A percentile compares a stretch with the other conserved stretches of the same genome.
Evolutionary conservation across 2,113 vertebrate species (phyloP).

Genomic region (Pomatostomus ruficeps): DNA sequence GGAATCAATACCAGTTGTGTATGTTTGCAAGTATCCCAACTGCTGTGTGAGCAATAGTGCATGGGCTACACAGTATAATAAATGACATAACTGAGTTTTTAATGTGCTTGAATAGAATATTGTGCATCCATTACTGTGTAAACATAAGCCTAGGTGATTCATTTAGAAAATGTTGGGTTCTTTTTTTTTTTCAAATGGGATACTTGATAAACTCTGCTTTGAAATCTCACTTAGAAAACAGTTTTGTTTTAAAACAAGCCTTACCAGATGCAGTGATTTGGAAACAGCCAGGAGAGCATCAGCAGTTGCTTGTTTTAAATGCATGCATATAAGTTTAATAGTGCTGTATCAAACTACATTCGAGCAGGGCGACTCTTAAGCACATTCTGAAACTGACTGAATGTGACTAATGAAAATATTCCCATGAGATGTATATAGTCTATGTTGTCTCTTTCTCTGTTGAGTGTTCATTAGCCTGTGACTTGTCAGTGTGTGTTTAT

Average conservation of each 20-base stretch:
- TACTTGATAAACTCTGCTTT: background rate
- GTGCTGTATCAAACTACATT: background rate
- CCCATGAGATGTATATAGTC: background rate
- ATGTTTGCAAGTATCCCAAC: background rate
- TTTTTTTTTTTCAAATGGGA: background rate
- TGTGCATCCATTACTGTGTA: background rate
- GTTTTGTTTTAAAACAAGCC: background rate
- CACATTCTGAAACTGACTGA: background rate
- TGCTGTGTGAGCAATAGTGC: background rate
- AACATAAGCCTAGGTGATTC: background rate
- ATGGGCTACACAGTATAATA: background rate
- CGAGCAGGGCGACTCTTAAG: background rate
- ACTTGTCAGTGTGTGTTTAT: background rate
- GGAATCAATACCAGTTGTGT: background rate
- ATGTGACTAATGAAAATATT: background rate
- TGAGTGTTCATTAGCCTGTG: background rate
- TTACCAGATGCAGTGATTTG: background rate
- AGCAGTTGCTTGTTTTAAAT: background rate
- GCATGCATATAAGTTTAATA: background rate
- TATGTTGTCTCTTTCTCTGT: background rate
- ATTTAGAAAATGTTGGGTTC: background rate
- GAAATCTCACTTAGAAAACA: background rate
- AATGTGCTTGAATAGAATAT: background rate
- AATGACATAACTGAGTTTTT: background rate
- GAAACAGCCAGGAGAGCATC: background rate